phyloP scores from a whole-genome alignment of 2,888 invertebrate species.

The Hemithea aestivaria region DNA sequence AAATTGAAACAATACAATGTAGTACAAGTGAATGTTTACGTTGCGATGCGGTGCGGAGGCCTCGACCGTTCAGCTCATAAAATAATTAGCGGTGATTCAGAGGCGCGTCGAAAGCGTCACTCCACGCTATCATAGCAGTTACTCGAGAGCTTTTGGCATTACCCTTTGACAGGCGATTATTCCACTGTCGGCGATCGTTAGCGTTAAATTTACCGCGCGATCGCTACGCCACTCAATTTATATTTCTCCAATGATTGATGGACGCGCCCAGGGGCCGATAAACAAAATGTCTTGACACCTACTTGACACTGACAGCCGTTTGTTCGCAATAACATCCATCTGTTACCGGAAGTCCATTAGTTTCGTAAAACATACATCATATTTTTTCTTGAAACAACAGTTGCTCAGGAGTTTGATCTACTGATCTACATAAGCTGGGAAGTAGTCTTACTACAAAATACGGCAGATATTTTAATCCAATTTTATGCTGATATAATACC shows the following conservation, averaged over 20 bases:
- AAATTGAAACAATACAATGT: no score
- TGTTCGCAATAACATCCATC: slow-evolving; percentile 21
- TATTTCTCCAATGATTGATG: slow-evolving; percentile 42
- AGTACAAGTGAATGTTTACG: slow-evolving; percentile 45
- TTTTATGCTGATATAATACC: no score
- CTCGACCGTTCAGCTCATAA: slow-evolving; percentile 50
- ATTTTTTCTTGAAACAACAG: not conserved
- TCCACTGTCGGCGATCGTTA: slow-evolving; percentile 69
- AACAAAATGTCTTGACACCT: slow-evolving; percentile 13
- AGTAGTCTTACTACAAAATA: no score
- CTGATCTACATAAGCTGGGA: slow-evolving; percentile 1
- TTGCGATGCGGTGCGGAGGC: slow-evolving; percentile 22
- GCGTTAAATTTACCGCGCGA: slow-evolving; percentile 61
- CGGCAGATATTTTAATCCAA: no score
- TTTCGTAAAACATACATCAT: slow-evolving; percentile 15
- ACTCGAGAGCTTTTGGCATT: slow-evolving; percentile 67
- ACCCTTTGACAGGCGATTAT: slow-evolving; percentile 72
- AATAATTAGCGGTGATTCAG: slow-evolving; percentile 74
- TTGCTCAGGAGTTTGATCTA: slow-evolving; percentile 3
- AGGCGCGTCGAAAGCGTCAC: slow-evolving; percentile 57
- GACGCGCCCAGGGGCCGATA: slow-evolving; percentile 15
- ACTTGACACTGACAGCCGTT: slow-evolving; percentile 18
- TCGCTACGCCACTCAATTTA: slow-evolving; percentile 44
- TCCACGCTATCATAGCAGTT: slow-evolving; percentile 49
- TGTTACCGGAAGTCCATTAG: slow-evolving; percentile 26